Percentiles rank a stretch among this genome's conserved stretches.
phyloP scores from a whole-genome alignment of 2,113 vertebrate species.

The Zootoca vivipara region DNA sequence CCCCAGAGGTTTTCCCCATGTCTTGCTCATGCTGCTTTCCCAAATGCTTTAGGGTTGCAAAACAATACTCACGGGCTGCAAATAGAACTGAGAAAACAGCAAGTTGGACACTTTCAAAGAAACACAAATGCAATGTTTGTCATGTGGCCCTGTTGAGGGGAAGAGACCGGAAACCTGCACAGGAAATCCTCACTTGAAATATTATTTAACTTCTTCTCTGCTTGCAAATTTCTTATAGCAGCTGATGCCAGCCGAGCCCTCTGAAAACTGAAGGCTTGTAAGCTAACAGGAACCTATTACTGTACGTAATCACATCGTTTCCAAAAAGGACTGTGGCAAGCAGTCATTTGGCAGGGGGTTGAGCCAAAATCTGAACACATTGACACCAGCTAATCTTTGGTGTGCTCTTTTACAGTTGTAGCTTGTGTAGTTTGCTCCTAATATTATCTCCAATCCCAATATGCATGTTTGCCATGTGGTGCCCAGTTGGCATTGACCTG shows the following conservation, averaged over 20 bases:
- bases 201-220: slow-evolving; percentile 40
- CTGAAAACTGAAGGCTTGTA: background rate
- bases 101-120: slow-evolving; percentile 44
- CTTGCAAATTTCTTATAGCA: slow-evolving; percentile 27
- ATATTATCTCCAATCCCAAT: background rate
- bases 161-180: slow-evolving; percentile 31
- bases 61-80: slow-evolving; percentile 42
- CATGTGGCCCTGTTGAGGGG: background rate
- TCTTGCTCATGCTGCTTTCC: slow-evolving; percentile 23
- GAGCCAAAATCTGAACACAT: background rate
- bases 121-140: slow-evolving; percentile 32
- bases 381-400: background rate
- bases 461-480: background rate
- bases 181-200: slow-evolving; percentile 50
- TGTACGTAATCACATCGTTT: background rate
- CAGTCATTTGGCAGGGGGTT: background rate
- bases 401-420: background rate
- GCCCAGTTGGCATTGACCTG: too few species aligned
- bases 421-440: background rate
- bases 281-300: background rate
- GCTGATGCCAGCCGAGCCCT: background rate
- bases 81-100: slow-evolving; percentile 38
- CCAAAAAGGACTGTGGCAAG: background rate
- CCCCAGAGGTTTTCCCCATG: slow-evolving; percentile 23
- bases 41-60: slow-evolving; percentile 26